These are phyloP conservation scores for Panzeria rudis DNA, from an alignment of 2,888 invertebrate species.

Conservation along the genomic window DNA sequence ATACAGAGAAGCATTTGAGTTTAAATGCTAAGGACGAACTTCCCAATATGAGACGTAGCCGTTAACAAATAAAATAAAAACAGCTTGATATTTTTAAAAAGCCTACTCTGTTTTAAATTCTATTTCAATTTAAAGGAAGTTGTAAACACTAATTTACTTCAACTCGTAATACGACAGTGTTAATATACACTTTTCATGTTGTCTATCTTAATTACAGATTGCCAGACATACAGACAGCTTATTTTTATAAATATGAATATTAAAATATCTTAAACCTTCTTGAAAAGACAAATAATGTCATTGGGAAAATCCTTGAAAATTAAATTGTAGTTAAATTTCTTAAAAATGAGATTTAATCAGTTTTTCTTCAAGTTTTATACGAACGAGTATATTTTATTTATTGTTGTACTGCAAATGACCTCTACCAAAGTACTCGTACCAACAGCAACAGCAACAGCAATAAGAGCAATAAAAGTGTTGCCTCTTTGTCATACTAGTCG, in stretches of 20 bases:
- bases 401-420: conserved; percentile 31
- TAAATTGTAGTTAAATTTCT: conserved; percentile 33
- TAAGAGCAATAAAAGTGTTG: conserved; percentile 8
- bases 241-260: conserved; percentile 1
- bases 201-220: neutral
- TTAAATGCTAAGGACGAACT: too few species aligned
- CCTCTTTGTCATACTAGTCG: neutral
- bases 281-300: neutral
- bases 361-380: conserved; percentile 21
- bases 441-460: conserved; percentile 8
- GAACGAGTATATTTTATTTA: neutral
- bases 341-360: conserved; percentile 21
- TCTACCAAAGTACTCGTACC: conserved; percentile 6
- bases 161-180: too few species aligned
- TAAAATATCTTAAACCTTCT: neutral
- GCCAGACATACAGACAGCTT: neutral
- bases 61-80: too few species aligned
- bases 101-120: too few species aligned
- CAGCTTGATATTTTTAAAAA: too few species aligned
- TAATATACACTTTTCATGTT: neutral
- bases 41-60: too few species aligned
- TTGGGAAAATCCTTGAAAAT: conserved; percentile 1
- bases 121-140: too few species aligned
- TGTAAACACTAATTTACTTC: neutral
- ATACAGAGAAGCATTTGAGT: too few species aligned